A percentile compares a stretch with the other conserved stretches of the same genome.
Conservation (phyloP, 2,888 invertebrate species). For the Acanthosepion esculentum region DNA sequence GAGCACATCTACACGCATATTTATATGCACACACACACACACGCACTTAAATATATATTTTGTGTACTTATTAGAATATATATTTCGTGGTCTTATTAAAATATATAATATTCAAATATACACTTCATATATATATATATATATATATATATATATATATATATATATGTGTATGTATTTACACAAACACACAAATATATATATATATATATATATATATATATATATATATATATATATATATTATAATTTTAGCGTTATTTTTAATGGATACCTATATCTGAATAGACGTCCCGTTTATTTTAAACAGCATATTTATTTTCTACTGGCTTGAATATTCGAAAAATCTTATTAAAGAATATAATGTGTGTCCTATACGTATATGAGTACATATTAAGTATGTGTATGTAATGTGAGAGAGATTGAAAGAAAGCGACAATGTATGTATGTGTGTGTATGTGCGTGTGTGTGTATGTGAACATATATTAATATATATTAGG, state of each 20-base stretch:
- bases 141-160: not conserved
- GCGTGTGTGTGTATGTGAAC: no score
- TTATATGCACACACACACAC: not conserved
- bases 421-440: no score
- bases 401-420: not conserved
- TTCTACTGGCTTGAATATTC: no score
- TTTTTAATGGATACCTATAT: no score
- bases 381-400: not conserved
- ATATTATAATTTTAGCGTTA: no score
- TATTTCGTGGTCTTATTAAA: not conserved
- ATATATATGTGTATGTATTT: not conserved
- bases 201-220: not conserved
- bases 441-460: no score
- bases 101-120: not conserved
- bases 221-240: not conserved
- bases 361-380: not conserved
- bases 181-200: not conserved
- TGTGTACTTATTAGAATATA: not conserved
- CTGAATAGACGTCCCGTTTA: no score
- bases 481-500: no score
- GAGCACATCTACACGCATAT: not conserved
- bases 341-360: no score
- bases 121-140: not conserved
- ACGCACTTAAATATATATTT: not conserved
- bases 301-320: no score